Evolutionary conservation across 2,888 invertebrate genomes (phyloP), one percentile per base, ranked within the genome.

Genomic region (Lypha dubia): DNA sequence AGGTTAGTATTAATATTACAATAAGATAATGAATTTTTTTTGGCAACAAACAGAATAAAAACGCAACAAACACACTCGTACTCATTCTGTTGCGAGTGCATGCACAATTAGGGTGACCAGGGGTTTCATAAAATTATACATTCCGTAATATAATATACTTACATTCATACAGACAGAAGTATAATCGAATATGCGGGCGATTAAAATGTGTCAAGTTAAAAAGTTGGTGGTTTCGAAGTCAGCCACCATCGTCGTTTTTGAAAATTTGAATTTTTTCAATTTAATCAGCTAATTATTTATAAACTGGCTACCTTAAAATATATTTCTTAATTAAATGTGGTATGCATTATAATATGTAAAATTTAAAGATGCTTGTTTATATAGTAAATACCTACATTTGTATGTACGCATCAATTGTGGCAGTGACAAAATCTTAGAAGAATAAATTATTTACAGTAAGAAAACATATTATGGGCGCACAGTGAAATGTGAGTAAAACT

Each of bases 1-100:
- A 70, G 92, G 92, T 92, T 87, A 83, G 74, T 84, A 67, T 70
- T 11, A 60, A 56, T 41, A 71, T 24, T 75, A 46, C 11, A 49
- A 79, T 22, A 46, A 49, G 38, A 67, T 67, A 13, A 68, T 77
- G 9, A 68, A 74, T 9, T 74, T 49, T 71, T 70, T 81, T 84
- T 84, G 84, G 81, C 81, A 84, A 68, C 32, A 8, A 41, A 35
- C 4, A 41, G 20, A 71, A 38, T 44, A 63, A 58, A 58, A 49
- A 51, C 32, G 8, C 38, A 63, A n/a, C 28, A 51, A 17, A 38
- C 17, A 20, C 22, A 56, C 8, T 20, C 11, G 60, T 15, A n/a
- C 3, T n/a, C 11, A 56, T 22, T 17, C 20, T 20, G 15, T 17
- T 68, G 38, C 49, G 32, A 44, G 22, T 51, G 46, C 58, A 35